Base-by-base conservation (phyloP, 2,113 vertebrate species). In the Prietella phreatophila region DNA sequence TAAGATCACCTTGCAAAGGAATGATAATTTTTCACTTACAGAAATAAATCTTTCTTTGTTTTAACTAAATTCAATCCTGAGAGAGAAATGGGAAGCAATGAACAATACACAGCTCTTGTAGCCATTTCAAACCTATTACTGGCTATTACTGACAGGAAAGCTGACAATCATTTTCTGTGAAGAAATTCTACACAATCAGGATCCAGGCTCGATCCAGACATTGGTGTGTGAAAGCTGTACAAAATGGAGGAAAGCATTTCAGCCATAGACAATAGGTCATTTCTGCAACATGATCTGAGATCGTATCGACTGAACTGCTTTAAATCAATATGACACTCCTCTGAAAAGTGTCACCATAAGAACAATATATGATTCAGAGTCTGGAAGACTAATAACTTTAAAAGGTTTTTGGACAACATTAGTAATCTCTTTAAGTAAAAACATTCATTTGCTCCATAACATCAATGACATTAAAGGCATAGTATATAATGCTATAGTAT, bases 251-350 rank as follows among this genome's bases (percentile, higher is more conserved):
- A 81, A 69, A 80, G 15, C 0, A 36, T 63, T 81, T 81, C 53
- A 33, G 42, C 6, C 42, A 76, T 50, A 67, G 85, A 80, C 27
- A 27, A 80, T 53, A 82, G 76, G 86, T 56, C 84, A 85, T 79
- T 82, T 88, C 30, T 50, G 86, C 36, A 85, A 88, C 82, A 86
- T 83, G 79, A 83, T 56, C 71, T 78, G n/a, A 25, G 47, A 84
- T 67, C 19, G 25, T 60, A 88, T 82, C 58, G 65, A 79, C 53
- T 19, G 36, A 53, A 55, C 60, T 30, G 63, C 80, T 85, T 69
- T 53, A 55, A 27, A 71, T 79, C 87, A 27, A 79, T 60, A 80
- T 76, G 22, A 81, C 42, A 56, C 25, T 67, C 75, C 75, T 80
- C 75, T 86, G 75, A 47, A 78, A 80, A 81, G 60, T 39, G 73